phyloP scores from a whole-genome alignment of 1,140 invertebrate genomes.

The Acarapis woodi region DNA sequence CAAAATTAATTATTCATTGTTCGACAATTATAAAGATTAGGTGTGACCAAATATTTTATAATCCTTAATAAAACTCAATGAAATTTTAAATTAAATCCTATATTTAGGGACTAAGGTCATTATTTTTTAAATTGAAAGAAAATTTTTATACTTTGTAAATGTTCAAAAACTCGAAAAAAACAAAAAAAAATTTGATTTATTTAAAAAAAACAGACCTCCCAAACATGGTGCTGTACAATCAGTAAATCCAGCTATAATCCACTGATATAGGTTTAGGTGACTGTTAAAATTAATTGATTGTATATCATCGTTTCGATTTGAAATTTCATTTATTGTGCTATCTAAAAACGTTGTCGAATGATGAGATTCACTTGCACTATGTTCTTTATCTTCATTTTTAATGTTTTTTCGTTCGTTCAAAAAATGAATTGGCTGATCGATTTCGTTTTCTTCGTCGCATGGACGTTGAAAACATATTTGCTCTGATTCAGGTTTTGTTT shows the following conservation, averaged over 20 bases:
- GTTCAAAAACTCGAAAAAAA: not conserved
- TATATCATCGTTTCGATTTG: too few relatives aligned
- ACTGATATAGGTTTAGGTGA: too few relatives aligned
- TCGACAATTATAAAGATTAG: too few relatives aligned
- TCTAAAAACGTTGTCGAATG: not conserved
- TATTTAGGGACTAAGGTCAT: not conserved
- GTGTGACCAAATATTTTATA: constrained; percentile 9
- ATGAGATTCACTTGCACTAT: not conserved
- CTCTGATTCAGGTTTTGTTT: too few relatives aligned
- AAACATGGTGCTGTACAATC: constrained; percentile 78
- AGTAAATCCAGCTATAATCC: constrained; percentile 28
- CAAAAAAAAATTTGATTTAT: not conserved
- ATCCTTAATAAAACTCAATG: not conserved
- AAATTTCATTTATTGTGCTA: constrained; percentile 8
- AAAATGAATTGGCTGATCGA: too few relatives aligned
- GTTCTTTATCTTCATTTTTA: not conserved
- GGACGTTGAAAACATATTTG: too few relatives aligned
- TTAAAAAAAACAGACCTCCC: constrained; percentile 25
- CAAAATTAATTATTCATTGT: too few relatives aligned
- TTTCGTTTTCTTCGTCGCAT: constrained; percentile 11
- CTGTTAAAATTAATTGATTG: too few relatives aligned
- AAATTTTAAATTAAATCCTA: not conserved
- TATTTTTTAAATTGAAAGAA: not conserved
- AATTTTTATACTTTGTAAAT: not conserved
- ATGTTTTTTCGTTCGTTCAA: not conserved